Evolutionary conservation across 2,888 invertebrate species (phyloP).

Genomic region (Heliconius sara): DNA sequence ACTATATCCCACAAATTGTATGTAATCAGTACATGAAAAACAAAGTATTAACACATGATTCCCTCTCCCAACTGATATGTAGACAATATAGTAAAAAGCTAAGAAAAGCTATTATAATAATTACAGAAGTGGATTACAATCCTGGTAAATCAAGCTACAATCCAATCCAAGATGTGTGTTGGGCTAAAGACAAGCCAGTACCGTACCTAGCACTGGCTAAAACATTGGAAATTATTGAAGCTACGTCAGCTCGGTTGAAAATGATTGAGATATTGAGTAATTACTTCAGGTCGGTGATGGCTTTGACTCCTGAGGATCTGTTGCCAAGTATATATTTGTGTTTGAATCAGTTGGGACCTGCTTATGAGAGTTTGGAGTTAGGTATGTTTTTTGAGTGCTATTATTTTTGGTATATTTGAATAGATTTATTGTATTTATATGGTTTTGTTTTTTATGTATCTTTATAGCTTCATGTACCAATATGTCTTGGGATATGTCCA

Average conservation of each 20-base stretch:
- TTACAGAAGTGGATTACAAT: conserved; percentile 83
- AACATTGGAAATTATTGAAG: conserved; percentile 96
- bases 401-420: background rate
- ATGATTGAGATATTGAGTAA: conserved; percentile 96
- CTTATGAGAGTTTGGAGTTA: conserved; percentile 88
- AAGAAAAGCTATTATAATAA: conserved; percentile 29
- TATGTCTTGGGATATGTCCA: too few relatives aligned
- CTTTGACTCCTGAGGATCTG: conserved; percentile 94
- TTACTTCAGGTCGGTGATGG: conserved; percentile 94
- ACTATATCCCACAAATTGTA: too few relatives aligned
- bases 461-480: too few relatives aligned
- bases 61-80: background rate
- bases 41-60: background rate
- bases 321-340: conserved; percentile 96
- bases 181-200: conserved; percentile 89
- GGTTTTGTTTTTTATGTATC: too few relatives aligned
- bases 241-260: conserved; percentile 91
- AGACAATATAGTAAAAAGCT: background rate
- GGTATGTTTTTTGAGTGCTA: conserved; percentile 20
- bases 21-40: background rate
- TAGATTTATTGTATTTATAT: background rate
- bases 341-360: conserved; percentile 97
- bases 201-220: conserved; percentile 96
- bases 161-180: conserved; percentile 92
- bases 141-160: conserved; percentile 89